Base-by-base conservation (phyloP, 2,113 vertebrate genomes). In the Eublepharis macularius region DNA sequence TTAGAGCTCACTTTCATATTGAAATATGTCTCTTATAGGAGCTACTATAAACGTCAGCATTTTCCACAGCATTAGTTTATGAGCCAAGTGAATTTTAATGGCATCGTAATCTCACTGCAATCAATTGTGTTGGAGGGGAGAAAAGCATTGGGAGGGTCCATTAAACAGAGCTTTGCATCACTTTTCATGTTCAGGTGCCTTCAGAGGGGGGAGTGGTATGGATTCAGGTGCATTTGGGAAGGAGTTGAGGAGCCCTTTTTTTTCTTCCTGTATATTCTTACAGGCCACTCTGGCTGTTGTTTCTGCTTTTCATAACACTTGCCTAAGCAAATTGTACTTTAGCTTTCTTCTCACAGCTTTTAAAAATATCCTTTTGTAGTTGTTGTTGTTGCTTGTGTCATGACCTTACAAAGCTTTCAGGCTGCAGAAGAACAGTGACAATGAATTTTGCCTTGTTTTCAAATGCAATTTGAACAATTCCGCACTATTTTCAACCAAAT, bases 21-120 rank as follows among this genome's bases (percentile, higher is more conserved):
- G 96, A 97, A 97, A 97, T 97, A 97, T 96, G 96, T 96, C 96
- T 95, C 95, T 96, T 96, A 96, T 96, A 97, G 95, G 95, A 96
- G 93, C 90, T 21, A 92, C 95, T 96, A 96, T 97, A 97, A 97
- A 97, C 90, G 94, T 96, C 96, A 97, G 94, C 96, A 95, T 96
- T 96, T 97, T 96, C 93, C 85, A 41, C 88, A 88, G 91, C 73
- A 87, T 94, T 97, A 93, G 90, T 97, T 97, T 97, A 97, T 96
- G 95, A 92, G 94, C 92, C 95, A 96, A 96, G 95, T 95, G 96
- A 96, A 97, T 97, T 97, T 97, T 97, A 97, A 97, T 97, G 94
- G 94, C 95, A 96, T 95, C 93, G 93, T 97, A 97, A 97, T 97
- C 95, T 97, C 65, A 0, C 92, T 91, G 96, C 95, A 97, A 96